A percentile compares a stretch with the other conserved stretches of the same genome.
phyloP scores from a whole-genome alignment of 2,888 invertebrate genomes.

The Hoplodrina blanda region DNA sequence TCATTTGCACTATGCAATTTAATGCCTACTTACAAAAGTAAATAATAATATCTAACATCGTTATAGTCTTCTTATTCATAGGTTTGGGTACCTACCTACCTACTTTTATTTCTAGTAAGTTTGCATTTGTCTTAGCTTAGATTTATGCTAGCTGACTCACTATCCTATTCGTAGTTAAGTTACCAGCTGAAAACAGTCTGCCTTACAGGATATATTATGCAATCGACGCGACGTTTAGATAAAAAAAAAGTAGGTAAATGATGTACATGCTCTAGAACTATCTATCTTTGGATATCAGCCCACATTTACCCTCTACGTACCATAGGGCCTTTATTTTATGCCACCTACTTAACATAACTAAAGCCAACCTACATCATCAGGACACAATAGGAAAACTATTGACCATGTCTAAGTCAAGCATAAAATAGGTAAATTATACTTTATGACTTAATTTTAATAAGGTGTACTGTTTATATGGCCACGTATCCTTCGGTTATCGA shows the following conservation, averaged over 20 bases:
- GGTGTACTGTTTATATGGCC: slow-evolving; percentile 51
- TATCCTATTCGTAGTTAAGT: not conserved
- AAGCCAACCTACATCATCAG: slow-evolving; percentile 13
- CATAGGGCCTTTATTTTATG: slow-evolving; percentile 26
- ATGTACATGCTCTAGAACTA: slow-evolving; percentile 31
- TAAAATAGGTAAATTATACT: slow-evolving; percentile 58
- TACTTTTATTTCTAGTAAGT: not conserved
- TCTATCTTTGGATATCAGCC: slow-evolving; percentile 26
- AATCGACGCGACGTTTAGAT: slow-evolving; percentile 10
- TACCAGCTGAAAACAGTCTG: not conserved
- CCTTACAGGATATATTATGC: not conserved
- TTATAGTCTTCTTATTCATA: no score
- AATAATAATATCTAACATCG: no score
- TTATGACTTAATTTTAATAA: slow-evolving; percentile 62
- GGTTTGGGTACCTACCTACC: no score
- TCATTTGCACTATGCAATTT: not conserved
- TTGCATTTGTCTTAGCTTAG: not conserved
- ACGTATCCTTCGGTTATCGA: slow-evolving; percentile 71
- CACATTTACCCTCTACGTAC: slow-evolving; percentile 44
- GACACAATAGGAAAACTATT: slow-evolving; percentile 42
- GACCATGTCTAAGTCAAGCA: slow-evolving; percentile 36
- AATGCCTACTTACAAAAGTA: not conserved
- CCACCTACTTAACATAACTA: slow-evolving; percentile 31
- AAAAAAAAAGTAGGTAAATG: no score
- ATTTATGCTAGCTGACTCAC: not conserved